Evolutionary conservation across 2,113 vertebrate genomes (phyloP).

Genomic region (Thamnaconus septentrionalis): DNA sequence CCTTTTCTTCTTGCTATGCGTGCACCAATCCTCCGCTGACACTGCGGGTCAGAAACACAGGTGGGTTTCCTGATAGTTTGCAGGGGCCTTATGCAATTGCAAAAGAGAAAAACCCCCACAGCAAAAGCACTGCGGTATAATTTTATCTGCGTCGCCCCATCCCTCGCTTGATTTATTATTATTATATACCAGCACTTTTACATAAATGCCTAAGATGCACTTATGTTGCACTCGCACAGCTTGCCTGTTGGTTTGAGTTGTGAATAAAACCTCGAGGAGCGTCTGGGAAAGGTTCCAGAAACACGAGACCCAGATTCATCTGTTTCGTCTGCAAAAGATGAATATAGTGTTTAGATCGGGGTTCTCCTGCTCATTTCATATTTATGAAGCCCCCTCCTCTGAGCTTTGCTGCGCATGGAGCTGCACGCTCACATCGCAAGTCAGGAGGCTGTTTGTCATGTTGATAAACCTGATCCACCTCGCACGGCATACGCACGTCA

Average conservation of each 20-base stretch:
- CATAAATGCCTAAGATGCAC: slow-evolving; percentile 10
- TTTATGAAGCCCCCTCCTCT: slow-evolving; percentile 17
- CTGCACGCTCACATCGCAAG: slow-evolving; percentile 31
- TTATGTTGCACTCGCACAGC: background rate
- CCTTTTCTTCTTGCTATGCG: too few relatives aligned
- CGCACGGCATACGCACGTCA: slow-evolving; percentile 24
- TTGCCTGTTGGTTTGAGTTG: slow-evolving; percentile 7
- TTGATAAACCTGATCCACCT: slow-evolving; percentile 41
- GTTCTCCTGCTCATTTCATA: slow-evolving; percentile 5
- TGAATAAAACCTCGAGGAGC: background rate
- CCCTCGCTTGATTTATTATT: slow-evolving; percentile 1
- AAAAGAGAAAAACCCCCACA: slow-evolving; percentile 4
- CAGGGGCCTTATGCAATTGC: slow-evolving; percentile 28
- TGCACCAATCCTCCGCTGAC: background rate
- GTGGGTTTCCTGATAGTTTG: slow-evolving; percentile 39
- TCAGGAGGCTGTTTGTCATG: slow-evolving; percentile 39
- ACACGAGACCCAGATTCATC: background rate
- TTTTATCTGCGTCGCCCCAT: slow-evolving; percentile 1
- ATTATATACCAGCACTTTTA: slow-evolving; percentile 1
- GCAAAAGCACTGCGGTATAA: slow-evolving; percentile 8
- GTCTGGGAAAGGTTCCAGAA: background rate
- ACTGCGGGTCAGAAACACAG: background rate
- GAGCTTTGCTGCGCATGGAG: slow-evolving; percentile 13
- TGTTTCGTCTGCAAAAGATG: background rate
- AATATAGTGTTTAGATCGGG: slow-evolving; percentile 14